phyloP scores from a whole-genome alignment of 2,888 invertebrate species.

The Ypsolopha sequella region DNA sequence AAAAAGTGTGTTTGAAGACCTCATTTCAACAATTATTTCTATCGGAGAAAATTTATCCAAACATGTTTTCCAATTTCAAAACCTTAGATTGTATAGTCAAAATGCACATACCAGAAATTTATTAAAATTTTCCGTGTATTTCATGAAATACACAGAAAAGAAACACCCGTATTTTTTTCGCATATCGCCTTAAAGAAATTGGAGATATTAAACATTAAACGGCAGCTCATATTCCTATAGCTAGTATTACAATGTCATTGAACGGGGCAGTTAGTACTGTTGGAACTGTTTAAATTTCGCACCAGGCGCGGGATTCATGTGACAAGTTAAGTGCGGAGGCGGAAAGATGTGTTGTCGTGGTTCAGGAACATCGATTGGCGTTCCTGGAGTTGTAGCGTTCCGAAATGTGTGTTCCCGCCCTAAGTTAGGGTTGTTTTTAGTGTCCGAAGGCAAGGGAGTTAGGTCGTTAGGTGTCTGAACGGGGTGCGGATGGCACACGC shows the following conservation, averaged over 20 bases:
- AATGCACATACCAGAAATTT: too few relatives aligned
- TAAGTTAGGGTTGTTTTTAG: not conserved
- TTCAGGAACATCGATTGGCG: slow-evolving; percentile 65
- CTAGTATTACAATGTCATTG: not conserved
- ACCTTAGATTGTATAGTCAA: too few relatives aligned
- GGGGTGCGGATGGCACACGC: slow-evolving; percentile 40
- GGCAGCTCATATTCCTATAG: not conserved
- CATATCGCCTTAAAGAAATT: not conserved
- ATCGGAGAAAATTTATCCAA: too few relatives aligned
- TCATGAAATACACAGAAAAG: too few relatives aligned
- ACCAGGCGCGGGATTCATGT: slow-evolving; percentile 31
- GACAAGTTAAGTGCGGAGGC: slow-evolving; percentile 44
- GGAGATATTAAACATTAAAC: not conserved
- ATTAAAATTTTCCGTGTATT: too few relatives aligned
- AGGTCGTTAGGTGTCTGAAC: slow-evolving; percentile 37
- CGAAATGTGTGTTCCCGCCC: slow-evolving; percentile 9
- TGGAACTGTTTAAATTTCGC: slow-evolving; percentile 43
- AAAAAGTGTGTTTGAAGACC: too few relatives aligned
- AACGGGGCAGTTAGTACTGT: not conserved
- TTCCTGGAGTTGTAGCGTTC: slow-evolving; percentile 14
- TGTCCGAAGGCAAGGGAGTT: slow-evolving; percentile 20
- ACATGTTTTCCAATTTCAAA: too few relatives aligned
- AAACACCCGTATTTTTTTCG: too few relatives aligned
- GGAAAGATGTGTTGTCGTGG: slow-evolving; percentile 62
- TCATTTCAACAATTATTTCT: too few relatives aligned